These are phyloP conservation scores for Acanthurus lineatus DNA, from an alignment of 2,797 vertebrate genomes.

Conservation along the genomic window DNA sequence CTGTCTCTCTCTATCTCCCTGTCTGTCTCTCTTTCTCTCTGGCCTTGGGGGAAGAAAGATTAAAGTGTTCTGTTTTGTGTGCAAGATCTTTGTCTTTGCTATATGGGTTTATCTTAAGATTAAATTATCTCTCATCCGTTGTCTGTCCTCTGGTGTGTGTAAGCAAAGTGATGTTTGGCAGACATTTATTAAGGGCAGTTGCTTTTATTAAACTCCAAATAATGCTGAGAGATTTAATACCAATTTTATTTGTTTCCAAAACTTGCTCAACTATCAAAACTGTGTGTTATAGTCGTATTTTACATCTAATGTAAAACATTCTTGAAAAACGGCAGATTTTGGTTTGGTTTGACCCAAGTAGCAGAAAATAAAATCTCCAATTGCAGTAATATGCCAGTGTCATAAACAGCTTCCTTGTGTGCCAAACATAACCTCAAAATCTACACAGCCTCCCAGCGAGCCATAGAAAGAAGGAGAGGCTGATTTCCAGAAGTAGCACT, in stretches of 20 bases:
- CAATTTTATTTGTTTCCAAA: constrained; percentile 34
- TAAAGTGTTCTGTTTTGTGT: constrained; percentile 82
- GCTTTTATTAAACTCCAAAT: constrained; percentile 56
- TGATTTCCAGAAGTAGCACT: constrained; percentile 48
- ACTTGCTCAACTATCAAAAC: background rate
- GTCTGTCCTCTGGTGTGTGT: constrained; percentile 63
- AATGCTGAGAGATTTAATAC: constrained; percentile 30
- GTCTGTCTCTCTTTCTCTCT: constrained; percentile 54
- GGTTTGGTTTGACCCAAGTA: background rate
- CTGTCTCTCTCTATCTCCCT: constrained; percentile 56
- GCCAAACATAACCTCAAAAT: constrained; percentile 23
- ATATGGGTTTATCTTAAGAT: constrained; percentile 79
- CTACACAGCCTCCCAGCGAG: constrained; percentile 22
- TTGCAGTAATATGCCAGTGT: constrained; percentile 8
- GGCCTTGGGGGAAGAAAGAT: constrained; percentile 73
- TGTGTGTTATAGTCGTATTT: background rate
- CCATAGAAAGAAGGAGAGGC: constrained; percentile 24
- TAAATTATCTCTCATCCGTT: constrained; percentile 74
- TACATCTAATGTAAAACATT: constrained; percentile 1
- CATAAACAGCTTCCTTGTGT: constrained; percentile 13
- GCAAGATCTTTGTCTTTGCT: constrained; percentile 78
- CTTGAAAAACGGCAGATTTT: constrained; percentile 12
- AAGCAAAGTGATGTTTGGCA: constrained; percentile 70
- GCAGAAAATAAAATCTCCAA: constrained; percentile 4
- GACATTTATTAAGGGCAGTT: constrained; percentile 50